Percentiles rank a stretch among this genome's conserved stretches.
Conservation (phyloP, 2,797 vertebrate species). For the Phrynocephalus forsythii region DNA sequence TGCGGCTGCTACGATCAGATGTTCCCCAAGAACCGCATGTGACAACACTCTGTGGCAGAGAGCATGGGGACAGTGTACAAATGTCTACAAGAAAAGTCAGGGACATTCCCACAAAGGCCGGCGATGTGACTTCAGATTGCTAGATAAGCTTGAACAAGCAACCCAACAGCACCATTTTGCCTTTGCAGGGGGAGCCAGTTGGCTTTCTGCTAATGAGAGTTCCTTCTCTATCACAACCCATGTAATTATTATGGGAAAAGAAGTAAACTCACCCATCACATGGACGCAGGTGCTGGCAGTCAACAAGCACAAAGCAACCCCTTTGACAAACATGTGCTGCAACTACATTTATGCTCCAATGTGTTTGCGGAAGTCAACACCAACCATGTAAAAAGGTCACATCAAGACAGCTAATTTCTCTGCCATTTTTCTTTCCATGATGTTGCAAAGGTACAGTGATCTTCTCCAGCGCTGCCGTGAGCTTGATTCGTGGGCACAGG, state of each 20-base stretch:
- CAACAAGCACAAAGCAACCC: no score
- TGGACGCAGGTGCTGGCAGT: no score
- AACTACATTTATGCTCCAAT: not conserved
- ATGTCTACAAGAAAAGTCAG: not conserved
- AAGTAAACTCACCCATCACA: not conserved
- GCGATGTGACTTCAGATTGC: no score
- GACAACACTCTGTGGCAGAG: not conserved
- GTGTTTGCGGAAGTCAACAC: not conserved
- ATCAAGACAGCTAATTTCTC: constrained; percentile 44
- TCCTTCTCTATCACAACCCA: not conserved
- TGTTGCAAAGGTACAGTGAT: constrained; percentile 78
- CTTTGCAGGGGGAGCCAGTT: not conserved
- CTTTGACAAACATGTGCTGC: not conserved
- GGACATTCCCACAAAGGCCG: not conserved
- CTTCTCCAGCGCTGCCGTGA: constrained; percentile 82
- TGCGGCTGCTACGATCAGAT: not conserved
- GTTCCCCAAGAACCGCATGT: not conserved
- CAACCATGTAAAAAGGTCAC: not conserved
- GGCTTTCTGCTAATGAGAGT: not conserved
- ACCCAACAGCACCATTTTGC: not conserved
- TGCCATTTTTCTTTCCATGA: constrained; percentile 38
- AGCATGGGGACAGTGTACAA: not conserved
- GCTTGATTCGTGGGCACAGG: constrained; percentile 81
- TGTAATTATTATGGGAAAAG: not conserved
- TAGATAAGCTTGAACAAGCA: no score